Evolutionary conservation across 2,113 vertebrate genomes (phyloP).

Genomic region (Lagenorhynchus albirostris): DNA sequence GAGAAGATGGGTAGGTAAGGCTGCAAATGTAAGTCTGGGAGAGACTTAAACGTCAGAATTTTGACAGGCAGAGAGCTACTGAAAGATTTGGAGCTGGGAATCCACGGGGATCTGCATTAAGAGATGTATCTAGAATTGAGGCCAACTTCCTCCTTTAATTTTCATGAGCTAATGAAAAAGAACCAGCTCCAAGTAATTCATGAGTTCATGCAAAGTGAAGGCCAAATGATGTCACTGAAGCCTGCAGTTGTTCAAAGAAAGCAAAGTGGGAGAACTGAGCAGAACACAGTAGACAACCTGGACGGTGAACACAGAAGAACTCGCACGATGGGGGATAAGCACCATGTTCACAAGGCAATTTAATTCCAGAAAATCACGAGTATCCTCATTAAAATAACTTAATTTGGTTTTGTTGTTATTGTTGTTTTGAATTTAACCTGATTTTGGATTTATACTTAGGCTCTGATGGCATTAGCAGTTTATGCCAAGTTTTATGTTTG

Average conservation of each 20-base stretch:
- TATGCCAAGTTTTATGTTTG: not conserved
- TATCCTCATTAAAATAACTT: not conserved
- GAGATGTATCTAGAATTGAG: not conserved
- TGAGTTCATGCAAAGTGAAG: not conserved
- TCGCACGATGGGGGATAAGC: fast-evolving
- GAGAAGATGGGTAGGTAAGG: not conserved
- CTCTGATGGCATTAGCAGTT: not conserved
- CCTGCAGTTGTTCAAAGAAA: not conserved
- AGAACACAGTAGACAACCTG: no score
- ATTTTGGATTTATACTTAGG: not conserved
- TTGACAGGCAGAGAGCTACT: not conserved
- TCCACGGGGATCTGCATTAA: not conserved
- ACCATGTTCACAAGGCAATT: not conserved
- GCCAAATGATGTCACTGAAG: not conserved
- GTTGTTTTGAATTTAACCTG: not conserved
- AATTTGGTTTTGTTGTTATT: not conserved
- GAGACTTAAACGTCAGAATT: not conserved
- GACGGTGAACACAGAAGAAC: not conserved
- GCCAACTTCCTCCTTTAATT: not conserved
- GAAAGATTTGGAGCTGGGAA: not conserved
- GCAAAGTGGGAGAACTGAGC: not conserved
- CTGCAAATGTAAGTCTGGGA: not conserved
- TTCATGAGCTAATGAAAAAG: not conserved
- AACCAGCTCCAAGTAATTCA: not conserved
- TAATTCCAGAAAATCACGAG: not conserved